Percentiles rank a stretch among this genome's conserved stretches.
These are phyloP conservation scores for Umimayanthus kanabou DNA, from an alignment of 92 coral and sea anemone species.

Conservation along the genomic window DNA sequence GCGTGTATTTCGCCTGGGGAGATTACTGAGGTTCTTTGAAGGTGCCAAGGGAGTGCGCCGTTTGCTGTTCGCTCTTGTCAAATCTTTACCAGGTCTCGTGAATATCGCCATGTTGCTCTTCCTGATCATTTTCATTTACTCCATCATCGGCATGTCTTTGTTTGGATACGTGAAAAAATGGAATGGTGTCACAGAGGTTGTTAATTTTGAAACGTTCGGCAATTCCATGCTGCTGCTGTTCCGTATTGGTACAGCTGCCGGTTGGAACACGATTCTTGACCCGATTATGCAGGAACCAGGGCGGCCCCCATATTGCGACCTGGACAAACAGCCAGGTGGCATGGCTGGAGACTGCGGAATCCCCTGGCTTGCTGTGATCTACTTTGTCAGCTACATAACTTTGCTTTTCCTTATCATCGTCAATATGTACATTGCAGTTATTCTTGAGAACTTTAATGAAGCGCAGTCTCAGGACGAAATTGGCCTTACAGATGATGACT, in stretches of 20 bases:
- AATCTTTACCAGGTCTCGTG: slow-evolving; percentile 94
- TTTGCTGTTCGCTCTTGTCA: slow-evolving; percentile 85
- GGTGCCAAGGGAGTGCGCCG: slow-evolving; percentile 98
- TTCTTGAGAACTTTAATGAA: slow-evolving; percentile 97
- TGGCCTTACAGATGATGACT: slow-evolving; percentile 94
- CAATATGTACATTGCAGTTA: slow-evolving; percentile 99
- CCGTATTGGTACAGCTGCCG: slow-evolving; percentile 98
- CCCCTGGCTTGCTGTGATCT: slow-evolving; percentile 86
- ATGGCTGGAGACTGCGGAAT: slow-evolving; percentile 82
- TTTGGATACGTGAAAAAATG: slow-evolving; percentile 93
- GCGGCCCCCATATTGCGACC: slow-evolving; percentile 71
- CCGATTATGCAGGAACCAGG: slow-evolving; percentile 83
- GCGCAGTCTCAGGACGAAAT: slow-evolving; percentile 97
- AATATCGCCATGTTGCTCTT: slow-evolving; percentile 91
- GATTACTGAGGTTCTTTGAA: slow-evolving; percentile 94
- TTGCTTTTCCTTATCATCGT: slow-evolving; percentile 89
- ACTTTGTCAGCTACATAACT: slow-evolving; percentile 91
- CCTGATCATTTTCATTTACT: slow-evolving; percentile 92
- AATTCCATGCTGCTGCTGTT: slow-evolving; percentile 86
- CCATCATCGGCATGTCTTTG: slow-evolving; percentile 98
- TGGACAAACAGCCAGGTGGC: slow-evolving; percentile 48
- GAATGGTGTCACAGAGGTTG: slow-evolving; percentile 94
- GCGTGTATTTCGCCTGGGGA: slow-evolving; percentile 92
- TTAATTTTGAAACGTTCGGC: slow-evolving; percentile 91
- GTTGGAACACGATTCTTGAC: slow-evolving; percentile 98